Evolutionary conservation across 2,797 vertebrate genomes (phyloP).

Genomic region (Coracias cyanogaster): DNA sequence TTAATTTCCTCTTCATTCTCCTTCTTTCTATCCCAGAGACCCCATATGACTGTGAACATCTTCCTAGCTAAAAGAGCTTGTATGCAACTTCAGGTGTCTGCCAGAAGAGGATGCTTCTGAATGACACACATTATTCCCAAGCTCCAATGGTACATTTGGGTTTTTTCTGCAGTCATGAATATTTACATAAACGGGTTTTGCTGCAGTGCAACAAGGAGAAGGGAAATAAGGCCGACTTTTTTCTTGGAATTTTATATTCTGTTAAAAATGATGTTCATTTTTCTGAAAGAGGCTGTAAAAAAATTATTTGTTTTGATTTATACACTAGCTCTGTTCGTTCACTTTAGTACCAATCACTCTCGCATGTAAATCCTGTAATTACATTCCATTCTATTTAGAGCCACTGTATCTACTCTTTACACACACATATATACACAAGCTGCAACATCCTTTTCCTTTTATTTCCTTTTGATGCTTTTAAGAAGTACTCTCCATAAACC

Average conservation of each 20-base stretch:
- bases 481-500: neutral
- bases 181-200: neutral
- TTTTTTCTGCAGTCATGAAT: neutral
- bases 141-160: neutral
- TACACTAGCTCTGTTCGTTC: neutral
- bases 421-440: neutral
- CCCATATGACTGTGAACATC: neutral
- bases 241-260: neutral
- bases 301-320: neutral
- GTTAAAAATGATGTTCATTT: neutral
- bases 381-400: constrained; percentile 1
- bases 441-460: neutral
- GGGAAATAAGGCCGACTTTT: neutral
- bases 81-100: neutral
- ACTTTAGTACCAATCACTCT: neutral
- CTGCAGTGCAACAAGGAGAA: neutral
- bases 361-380: neutral
- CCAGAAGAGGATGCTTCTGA: constrained; percentile 27
- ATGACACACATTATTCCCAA: neutral
- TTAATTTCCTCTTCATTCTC: neutral
- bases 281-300: neutral
- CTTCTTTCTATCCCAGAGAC: neutral
- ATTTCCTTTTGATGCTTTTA: neutral
- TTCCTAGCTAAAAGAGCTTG: neutral
- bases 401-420: neutral